phyloP scores from a whole-genome alignment of 2,113 vertebrate species.

The Austrofundulus limnaeus region DNA sequence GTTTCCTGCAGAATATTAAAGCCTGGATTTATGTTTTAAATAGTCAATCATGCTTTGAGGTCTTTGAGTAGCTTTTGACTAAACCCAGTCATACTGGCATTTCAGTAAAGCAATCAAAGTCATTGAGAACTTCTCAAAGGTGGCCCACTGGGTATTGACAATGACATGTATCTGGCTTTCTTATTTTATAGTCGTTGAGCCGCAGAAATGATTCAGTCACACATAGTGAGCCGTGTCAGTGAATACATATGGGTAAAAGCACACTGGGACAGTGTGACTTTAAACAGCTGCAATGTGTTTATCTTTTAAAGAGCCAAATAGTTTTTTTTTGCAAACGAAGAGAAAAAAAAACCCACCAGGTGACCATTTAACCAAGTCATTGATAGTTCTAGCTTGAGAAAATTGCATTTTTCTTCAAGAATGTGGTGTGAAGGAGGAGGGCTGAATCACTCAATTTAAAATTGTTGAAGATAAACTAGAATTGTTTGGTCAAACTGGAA shows the following conservation, averaged over 20 bases:
- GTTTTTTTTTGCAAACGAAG: too few relatives aligned
- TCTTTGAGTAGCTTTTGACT: constrained; percentile 18
- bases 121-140: constrained; percentile 1
- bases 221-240: not conserved
- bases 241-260: not conserved
- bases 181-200: constrained; percentile 12
- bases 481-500: too few relatives aligned
- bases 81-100: constrained; percentile 1
- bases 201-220: not conserved
- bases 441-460: too few relatives aligned
- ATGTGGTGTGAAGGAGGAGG: too few relatives aligned
- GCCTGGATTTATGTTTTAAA: constrained; percentile 15
- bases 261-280: constrained; percentile 6
- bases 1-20: not conserved
- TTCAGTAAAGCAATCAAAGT: constrained; percentile 4
- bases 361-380: too few relatives aligned
- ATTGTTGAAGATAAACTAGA: too few relatives aligned
- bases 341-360: not conserved
- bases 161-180: not conserved
- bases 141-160: constrained; percentile 6
- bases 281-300: not conserved
- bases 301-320: not conserved
- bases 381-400: too few relatives aligned
- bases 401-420: too few relatives aligned
- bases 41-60: constrained; percentile 15